Base-by-base conservation (phyloP, 2,888 invertebrate genomes). In the Ecliptopera silaceata region DNA sequence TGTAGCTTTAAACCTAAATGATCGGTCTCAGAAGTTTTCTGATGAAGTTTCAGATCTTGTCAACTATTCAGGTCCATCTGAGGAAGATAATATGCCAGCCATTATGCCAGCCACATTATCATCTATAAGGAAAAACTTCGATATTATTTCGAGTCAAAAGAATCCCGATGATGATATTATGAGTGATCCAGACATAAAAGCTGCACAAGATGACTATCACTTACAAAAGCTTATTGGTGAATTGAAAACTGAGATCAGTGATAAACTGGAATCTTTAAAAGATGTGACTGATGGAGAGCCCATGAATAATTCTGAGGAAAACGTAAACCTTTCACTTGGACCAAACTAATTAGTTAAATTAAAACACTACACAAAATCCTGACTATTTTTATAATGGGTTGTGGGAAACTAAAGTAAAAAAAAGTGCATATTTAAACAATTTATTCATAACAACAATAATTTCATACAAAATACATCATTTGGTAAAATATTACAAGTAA, bases 391-490 rank as follows among this genome's bases (percentile, higher is more conserved):
- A 20, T 20, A 4, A 20, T 31, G 29, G 8, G 29, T 10, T 4
- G 29, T 31, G 31, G 2, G 2, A n/a, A 31, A 0, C 5, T n/a
- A 1, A 34, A 34, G 2, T 12, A 2, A 34, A 13, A 34, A 13
- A 6, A 57, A 69, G 70, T n/a, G n/a, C n/a, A 66, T 69, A 65
- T 78, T 72, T 79, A 74, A 85, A 84, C 82, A 82, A 72, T 87
- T 80, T 86, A 85, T 79, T 86, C 75, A 80, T 76, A 75, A 79
- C 86, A 88, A 88, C 87, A 86, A 79, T 79, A 84, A 84, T 69
- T 78, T 72, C 80, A 82, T 88, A 88, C 82, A 88, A 88, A 88
- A 87, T 86, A 88, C 86, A 82, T 82, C 75, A 36, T 80, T 72
- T 47, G 39, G 44, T 80, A 72, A 81, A 82, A 80, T 82, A 80